Conservation (phyloP, 2,113 vertebrate genomes). For the Psilopogon haemacephalus region DNA sequence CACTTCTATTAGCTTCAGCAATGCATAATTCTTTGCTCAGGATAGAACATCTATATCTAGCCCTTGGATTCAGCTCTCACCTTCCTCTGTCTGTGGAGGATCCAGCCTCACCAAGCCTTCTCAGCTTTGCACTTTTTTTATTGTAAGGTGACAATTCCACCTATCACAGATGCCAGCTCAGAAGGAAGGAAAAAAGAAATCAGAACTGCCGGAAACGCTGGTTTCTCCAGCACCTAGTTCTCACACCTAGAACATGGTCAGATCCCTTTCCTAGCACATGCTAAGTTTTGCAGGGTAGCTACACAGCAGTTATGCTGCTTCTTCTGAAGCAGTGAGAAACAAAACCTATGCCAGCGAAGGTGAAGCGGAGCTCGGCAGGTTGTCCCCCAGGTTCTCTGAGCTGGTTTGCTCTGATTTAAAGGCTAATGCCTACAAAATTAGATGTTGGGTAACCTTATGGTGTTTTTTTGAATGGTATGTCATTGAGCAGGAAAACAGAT, state of each 20-base stretch:
- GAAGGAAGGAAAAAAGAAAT: not conserved
- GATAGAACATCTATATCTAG: not conserved
- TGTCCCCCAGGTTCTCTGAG: not conserved
- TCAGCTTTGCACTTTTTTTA: not conserved
- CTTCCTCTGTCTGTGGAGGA: not conserved
- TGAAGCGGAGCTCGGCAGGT: not conserved
- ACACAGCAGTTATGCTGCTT: not conserved
- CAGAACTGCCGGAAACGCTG: not conserved
- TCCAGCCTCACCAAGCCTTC: not conserved
- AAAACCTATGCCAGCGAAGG: not conserved
- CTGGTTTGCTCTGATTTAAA: constrained; percentile 41
- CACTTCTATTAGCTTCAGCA: constrained; percentile 4
- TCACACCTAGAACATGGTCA: not conserved
- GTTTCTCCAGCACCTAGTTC: not conserved
- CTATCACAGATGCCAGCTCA: not conserved
- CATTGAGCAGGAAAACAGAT: constrained; percentile 23
- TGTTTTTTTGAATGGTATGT: not conserved
- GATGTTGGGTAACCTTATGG: not conserved
- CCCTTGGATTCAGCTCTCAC: not conserved
- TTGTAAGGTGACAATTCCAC: not conserved
- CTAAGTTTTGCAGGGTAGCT: not conserved
- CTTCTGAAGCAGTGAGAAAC: constrained; percentile 20
- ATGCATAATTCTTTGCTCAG: not conserved
- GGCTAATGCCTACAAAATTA: constrained; percentile 42
- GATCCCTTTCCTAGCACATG: not conserved